phyloP scores from a whole-genome alignment of 2,797 vertebrate species.

The Darevskia mixta region DNA sequence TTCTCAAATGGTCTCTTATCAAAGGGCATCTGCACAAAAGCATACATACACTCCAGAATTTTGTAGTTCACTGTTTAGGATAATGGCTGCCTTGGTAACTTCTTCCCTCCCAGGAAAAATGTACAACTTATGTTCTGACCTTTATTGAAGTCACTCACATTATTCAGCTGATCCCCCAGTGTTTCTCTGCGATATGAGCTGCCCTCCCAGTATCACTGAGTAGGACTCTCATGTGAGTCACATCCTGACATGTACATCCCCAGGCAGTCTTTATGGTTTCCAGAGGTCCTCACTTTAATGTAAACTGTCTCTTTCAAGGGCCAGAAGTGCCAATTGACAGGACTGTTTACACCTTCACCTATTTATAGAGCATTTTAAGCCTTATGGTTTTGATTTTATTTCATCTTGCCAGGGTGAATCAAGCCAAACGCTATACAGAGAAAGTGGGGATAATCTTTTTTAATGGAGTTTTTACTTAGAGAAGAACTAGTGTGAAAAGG shows the following conservation, averaged over 20 bases:
- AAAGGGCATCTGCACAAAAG: slow-evolving; percentile 31
- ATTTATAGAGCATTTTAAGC: slow-evolving; percentile 23
- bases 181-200: slow-evolving; percentile 33
- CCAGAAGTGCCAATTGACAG: slow-evolving; percentile 43
- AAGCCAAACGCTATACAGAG: slow-evolving; percentile 11
- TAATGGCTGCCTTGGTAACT: slow-evolving; percentile 27
- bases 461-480: neutral
- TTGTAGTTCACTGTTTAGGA: neutral
- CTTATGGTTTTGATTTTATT: neutral
- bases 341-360: slow-evolving; percentile 61
- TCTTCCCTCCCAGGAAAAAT: slow-evolving; percentile 27
- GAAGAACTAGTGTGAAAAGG: neutral
- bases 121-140: slow-evolving; percentile 29
- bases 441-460: slow-evolving; percentile 9
- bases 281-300: slow-evolving; percentile 54
- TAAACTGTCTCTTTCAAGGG: slow-evolving; percentile 48
- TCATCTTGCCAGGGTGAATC: slow-evolving; percentile 29
- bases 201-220: slow-evolving; percentile 56
- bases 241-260: slow-evolving; percentile 57
- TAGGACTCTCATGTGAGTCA: slow-evolving; percentile 18
- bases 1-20: slow-evolving; percentile 32
- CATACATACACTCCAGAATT: neutral
- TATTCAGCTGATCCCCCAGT: slow-evolving; percentile 36
- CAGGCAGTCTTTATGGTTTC: slow-evolving; percentile 46
- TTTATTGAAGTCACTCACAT: slow-evolving; percentile 11